Percentiles rank a stretch among this genome's conserved stretches.
These are phyloP conservation scores for Ephydatia muelleri DNA, from an alignment of 37 sponge, comb jelly and placozoan genomes.

Conservation along the genomic window DNA sequence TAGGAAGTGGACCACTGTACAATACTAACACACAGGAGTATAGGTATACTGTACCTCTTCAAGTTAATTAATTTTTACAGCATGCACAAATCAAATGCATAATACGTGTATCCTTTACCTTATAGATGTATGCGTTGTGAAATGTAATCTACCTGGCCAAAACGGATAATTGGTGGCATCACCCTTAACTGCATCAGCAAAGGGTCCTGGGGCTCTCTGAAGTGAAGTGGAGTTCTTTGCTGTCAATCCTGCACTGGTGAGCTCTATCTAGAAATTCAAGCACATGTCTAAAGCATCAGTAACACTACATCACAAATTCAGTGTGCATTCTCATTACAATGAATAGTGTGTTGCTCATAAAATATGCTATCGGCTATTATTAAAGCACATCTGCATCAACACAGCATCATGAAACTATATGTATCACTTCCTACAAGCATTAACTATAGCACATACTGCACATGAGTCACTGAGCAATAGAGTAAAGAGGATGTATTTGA, in stretches of 20 bases:
- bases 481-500: too few relatives aligned
- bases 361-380: background rate
- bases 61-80: too few relatives aligned
- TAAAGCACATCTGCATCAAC: background rate
- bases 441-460: too few relatives aligned
- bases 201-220: conserved; percentile 58
- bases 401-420: background rate
- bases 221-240: conserved; percentile 79
- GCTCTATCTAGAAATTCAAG: conserved; percentile 39
- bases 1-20: too few relatives aligned
- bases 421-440: background rate
- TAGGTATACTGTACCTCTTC: too few relatives aligned
- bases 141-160: conserved; percentile 74
- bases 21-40: too few relatives aligned
- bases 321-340: too few relatives aligned
- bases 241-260: conserved; percentile 39
- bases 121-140: too few relatives aligned
- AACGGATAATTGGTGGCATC: conserved; percentile 70
- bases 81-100: too few relatives aligned
- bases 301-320: too few relatives aligned
- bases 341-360: background rate
- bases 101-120: too few relatives aligned
- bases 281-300: background rate
- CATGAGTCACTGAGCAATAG: too few relatives aligned
- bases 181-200: conserved; percentile 58